Percentiles rank a stretch among this genome's conserved stretches.
These are phyloP conservation scores for Eurystomus gularis DNA, from an alignment of 2,113 vertebrate species.

Conservation along the genomic window DNA sequence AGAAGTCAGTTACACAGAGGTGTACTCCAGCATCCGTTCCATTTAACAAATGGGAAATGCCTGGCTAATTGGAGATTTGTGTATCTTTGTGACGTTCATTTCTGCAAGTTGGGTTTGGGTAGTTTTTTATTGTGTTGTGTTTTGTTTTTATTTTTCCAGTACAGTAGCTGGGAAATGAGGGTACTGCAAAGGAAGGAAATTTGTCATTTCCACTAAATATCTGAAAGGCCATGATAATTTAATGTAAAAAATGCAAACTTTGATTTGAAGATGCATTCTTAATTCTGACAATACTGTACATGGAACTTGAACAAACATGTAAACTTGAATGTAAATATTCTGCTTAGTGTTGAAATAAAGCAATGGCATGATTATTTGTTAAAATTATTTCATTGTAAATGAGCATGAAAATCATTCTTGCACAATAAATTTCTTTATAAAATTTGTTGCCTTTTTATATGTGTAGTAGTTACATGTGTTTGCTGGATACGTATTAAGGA, in stretches of 20 bases:
- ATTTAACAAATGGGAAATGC: neutral
- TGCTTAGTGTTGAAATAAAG: conserved; percentile 72
- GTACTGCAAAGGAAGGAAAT: conserved; percentile 9
- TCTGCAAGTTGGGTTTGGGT: neutral
- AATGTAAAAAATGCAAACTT: neutral
- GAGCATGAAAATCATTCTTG: conserved; percentile 74
- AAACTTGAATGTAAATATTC: conserved; percentile 92
- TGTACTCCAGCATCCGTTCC: neutral
- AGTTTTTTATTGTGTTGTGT: neutral
- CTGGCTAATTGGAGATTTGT: neutral
- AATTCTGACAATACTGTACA: conserved; percentile 29
- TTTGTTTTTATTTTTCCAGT: neutral
- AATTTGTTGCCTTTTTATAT: neutral
- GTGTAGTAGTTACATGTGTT: neutral
- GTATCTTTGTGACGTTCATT: neutral
- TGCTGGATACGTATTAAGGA: neutral
- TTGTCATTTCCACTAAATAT: conserved; percentile 16
- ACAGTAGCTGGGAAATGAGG: conserved; percentile 27
- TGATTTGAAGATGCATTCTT: conserved; percentile 52
- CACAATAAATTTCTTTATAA: conserved; percentile 79
- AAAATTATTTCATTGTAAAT: conserved; percentile 73
- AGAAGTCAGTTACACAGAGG: neutral
- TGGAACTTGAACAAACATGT: conserved; percentile 67
- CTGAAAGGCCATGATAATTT: neutral
- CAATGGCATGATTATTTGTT: conserved; percentile 76